Base-by-base conservation (phyloP, 1,140 invertebrate genomes). In the Cardiocondyla obscurior region DNA sequence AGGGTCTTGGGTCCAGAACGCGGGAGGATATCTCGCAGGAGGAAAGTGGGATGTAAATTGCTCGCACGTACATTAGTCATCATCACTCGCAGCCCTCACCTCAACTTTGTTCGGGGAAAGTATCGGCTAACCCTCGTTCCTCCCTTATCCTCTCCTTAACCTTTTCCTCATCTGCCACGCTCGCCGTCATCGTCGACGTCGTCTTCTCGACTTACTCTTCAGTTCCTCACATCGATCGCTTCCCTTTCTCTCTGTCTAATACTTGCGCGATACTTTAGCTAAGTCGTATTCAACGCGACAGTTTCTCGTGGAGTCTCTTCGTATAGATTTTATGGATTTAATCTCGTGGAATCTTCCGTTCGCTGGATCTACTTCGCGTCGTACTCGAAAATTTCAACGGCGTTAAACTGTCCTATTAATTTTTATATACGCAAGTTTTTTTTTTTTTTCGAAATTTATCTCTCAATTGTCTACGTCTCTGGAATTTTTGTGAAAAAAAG, bases 21-120 rank as follows among this genome's bases (percentile, higher is more conserved):
- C 44, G 44, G 53, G 42, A 82, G 87, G 81, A 85, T 86, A 88
- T 86, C 84, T 85, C 82, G 83, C 58, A 67, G 33, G 46, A 67
- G 62, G 74, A 88, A 88, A 89, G 83, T 73, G 88, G 85, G 85
- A 90, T 90, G 89, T 90, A 90, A 90, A 90, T 90, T 90, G 88
- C 89, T 85, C 73, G 85, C 79, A 79, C 79, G 86, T 81, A 87
- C 90, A 90, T 90, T 91, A 90, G 90, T 91, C 90, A 90, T 90
- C 90, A 90, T 90, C 90, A 89, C 85, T 90, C 86, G 85, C 74
- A 88, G 86, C 86, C 81, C 86, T 87, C 49, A 84, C 51, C 86
- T 84, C 74, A 70, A 88, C 73, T 85, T 88, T 76, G 79, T 85
- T 87, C 64, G 51, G 53, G 39, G 42, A 42, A 69, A 83, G 62